Evolutionary conservation across 2,113 vertebrate genomes (phyloP).

Genomic region (Rhinoderma darwinii): DNA sequence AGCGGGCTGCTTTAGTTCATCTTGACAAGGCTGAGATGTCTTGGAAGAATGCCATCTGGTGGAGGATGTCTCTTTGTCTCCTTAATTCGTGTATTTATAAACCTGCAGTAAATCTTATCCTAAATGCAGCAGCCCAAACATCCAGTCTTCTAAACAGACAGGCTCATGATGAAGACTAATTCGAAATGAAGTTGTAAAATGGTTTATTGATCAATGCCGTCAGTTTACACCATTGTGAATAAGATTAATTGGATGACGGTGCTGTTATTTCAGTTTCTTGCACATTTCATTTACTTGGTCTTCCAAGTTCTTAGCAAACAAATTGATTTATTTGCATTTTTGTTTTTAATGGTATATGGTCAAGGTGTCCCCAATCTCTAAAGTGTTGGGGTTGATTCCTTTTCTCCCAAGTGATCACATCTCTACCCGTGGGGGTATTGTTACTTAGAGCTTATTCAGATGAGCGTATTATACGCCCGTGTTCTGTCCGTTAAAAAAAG

Average conservation of each 20-base stretch:
- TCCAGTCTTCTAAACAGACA: constrained; percentile 12
- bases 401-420: background rate
- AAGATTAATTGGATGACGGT: background rate
- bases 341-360: background rate
- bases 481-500: too few species aligned
- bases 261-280: background rate
- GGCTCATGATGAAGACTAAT: background rate
- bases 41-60: constrained; percentile 46
- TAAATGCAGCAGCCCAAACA: constrained; percentile 25
- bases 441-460: too few species aligned
- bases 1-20: constrained; percentile 16
- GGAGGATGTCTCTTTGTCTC: constrained; percentile 27
- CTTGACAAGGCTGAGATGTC: constrained; percentile 8
- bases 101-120: background rate
- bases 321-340: background rate
- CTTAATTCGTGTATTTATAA: constrained; percentile 1
- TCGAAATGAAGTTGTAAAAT: constrained; percentile 24
- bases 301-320: background rate
- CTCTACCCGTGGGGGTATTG: too few species aligned
- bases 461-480: too few species aligned
- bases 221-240: background rate
- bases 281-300: background rate
- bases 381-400: background rate
- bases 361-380: background rate
- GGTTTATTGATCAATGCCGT: background rate